These are phyloP conservation scores for Zelleria hepariella DNA, from an alignment of 2,888 invertebrate genomes.

Conservation along the genomic window DNA sequence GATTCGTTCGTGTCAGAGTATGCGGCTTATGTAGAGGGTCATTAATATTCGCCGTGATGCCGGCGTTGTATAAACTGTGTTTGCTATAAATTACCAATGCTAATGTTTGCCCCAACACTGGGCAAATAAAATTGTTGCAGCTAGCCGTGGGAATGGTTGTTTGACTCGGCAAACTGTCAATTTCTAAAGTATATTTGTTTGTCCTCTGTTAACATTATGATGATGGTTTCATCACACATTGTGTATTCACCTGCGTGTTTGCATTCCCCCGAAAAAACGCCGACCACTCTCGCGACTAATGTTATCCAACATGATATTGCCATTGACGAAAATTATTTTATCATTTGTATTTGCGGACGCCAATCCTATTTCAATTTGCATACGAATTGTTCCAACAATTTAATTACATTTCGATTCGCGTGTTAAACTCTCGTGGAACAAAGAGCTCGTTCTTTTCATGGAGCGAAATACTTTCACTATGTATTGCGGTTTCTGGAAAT, in stretches of 20 bases:
- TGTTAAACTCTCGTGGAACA: neutral
- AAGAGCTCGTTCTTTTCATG: neutral
- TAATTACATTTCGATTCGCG: neutral
- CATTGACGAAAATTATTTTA: neutral
- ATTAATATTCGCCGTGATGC: conserved; percentile 44
- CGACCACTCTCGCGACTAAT: neutral
- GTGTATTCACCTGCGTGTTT: conserved; percentile 5
- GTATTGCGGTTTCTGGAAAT: conserved; percentile 37
- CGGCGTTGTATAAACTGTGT: conserved; percentile 43
- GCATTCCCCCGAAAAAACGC: neutral
- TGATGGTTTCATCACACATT: conserved; percentile 4
- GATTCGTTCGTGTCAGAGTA: conserved; percentile 4
- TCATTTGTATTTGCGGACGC: neutral
- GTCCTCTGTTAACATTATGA: conserved; percentile 6
- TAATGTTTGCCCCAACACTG: conserved; percentile 31
- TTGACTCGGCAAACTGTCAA: conserved; percentile 10
- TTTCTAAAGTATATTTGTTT: conserved; percentile 8
- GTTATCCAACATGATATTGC: neutral
- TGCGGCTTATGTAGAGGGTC: conserved; percentile 32
- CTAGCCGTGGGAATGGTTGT: conserved; percentile 11
- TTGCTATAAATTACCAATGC: conserved; percentile 43
- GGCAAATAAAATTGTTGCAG: conserved; percentile 21
- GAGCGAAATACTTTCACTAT: conserved; percentile 32
- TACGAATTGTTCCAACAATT: neutral
- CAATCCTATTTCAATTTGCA: neutral